A percentile compares a stretch with the other conserved stretches of the same genome.
Evolutionary conservation across 2,888 invertebrate species (phyloP).

Genomic region (Ophraella communa): DNA sequence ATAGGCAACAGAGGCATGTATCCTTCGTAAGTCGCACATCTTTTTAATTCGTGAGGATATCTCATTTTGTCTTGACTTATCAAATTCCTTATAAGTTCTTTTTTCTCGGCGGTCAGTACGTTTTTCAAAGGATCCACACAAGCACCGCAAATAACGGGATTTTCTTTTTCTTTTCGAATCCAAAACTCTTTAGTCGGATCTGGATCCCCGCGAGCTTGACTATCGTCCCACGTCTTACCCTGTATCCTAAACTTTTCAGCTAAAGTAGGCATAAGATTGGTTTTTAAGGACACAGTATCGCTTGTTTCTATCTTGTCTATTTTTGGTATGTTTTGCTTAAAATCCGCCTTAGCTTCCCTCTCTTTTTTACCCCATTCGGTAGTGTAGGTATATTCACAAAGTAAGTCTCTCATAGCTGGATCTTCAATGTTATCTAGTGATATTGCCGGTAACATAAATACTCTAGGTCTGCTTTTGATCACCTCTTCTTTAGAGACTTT

Average conservation of each 20-base stretch:
- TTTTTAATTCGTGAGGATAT: conserved; percentile 52
- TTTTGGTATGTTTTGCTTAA: conserved; percentile 33
- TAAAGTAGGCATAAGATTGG: conserved; percentile 44
- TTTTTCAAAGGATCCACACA: conserved; percentile 49
- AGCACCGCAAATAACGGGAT: conserved; percentile 49
- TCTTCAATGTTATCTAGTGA: conserved; percentile 56
- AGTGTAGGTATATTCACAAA: conserved; percentile 55
- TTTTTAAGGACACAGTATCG: conserved; percentile 39
- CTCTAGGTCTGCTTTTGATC: conserved; percentile 53
- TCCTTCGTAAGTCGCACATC: conserved; percentile 53
- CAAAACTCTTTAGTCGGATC: conserved; percentile 54
- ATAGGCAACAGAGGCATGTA: conserved; percentile 49
- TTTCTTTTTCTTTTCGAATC: conserved; percentile 46
- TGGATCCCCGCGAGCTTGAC: conserved; percentile 51
- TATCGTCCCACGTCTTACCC: conserved; percentile 54
- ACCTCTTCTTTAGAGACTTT: conserved; percentile 44
- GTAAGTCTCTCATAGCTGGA: conserved; percentile 50
- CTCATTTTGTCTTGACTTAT: conserved; percentile 52
- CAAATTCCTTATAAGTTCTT: conserved; percentile 49
- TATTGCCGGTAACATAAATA: conserved; percentile 53
- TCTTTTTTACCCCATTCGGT: conserved; percentile 52
- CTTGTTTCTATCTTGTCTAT: conserved; percentile 34
- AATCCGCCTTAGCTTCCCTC: conserved; percentile 48
- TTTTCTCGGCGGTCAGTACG: conserved; percentile 49
- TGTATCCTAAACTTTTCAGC: conserved; percentile 41